These are phyloP conservation scores for Aleiodes sp. DNA, from an alignment of 1,140 invertebrate species.

Conservation along the genomic window DNA sequence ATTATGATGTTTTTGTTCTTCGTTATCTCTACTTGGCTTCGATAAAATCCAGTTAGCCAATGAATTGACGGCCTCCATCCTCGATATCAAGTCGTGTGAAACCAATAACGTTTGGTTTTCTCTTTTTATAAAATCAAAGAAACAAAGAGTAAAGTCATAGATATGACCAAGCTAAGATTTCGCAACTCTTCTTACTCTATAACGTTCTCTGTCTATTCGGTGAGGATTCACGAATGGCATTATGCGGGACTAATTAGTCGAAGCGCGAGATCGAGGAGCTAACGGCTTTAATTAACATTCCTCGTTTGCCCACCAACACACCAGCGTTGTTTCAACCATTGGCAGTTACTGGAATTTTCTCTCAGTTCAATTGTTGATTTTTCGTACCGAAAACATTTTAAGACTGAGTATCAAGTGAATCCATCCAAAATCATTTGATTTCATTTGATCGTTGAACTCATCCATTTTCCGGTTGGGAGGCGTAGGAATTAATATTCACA, in stretches of 20 bases:
- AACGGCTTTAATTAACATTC: constrained; percentile 67
- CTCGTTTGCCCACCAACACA: constrained; percentile 51
- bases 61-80: too few relatives aligned
- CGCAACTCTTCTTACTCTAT: too few relatives aligned
- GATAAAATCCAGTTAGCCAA: too few relatives aligned
- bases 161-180: constrained; percentile 24
- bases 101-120: constrained; percentile 50
- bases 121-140: constrained; percentile 46
- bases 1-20: too few relatives aligned
- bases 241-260: constrained; percentile 65
- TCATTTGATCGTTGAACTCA: constrained; percentile 3
- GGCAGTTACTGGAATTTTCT: neutral
- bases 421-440: constrained; percentile 42
- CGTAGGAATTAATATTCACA: constrained; percentile 1
- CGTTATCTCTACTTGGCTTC: too few relatives aligned
- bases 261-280: constrained; percentile 62
- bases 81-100: too few relatives aligned
- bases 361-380: constrained; percentile 42
- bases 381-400: constrained; percentile 61
- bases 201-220: constrained; percentile 31
- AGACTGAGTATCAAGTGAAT: constrained; percentile 60
- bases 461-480: neutral
- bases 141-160: constrained; percentile 55
- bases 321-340: constrained; percentile 38
- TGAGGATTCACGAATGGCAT: constrained; percentile 46